phyloP scores from a whole-genome alignment of 2,888 invertebrate genomes.

The Syrphus vitripennis region DNA sequence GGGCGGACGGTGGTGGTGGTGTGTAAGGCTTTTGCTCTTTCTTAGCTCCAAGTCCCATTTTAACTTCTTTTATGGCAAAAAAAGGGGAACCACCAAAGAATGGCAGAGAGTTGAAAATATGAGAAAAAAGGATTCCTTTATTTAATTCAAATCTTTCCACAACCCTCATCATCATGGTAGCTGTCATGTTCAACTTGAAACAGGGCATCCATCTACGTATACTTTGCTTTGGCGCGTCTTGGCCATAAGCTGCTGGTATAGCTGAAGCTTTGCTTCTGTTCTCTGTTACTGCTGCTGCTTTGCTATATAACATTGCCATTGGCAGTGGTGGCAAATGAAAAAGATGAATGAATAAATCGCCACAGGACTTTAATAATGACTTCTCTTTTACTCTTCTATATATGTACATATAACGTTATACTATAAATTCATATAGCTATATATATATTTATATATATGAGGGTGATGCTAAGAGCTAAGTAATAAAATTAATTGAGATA shows the following conservation, averaged over 20 bases:
- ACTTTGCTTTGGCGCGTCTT: slow-evolving; percentile 35
- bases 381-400: slow-evolving; percentile 25
- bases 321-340: slow-evolving; percentile 21
- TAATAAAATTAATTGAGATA: slow-evolving; percentile 72
- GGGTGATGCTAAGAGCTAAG: slow-evolving; percentile 66
- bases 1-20: too few species aligned
- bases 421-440: neutral
- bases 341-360: slow-evolving; percentile 67
- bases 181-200: slow-evolving; percentile 70
- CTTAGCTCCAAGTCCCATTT: neutral
- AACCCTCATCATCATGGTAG: slow-evolving; percentile 68
- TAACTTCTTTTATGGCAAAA: neutral
- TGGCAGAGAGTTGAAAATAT: neutral
- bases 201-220: slow-evolving; percentile 58
- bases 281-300: neutral
- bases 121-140: slow-evolving; percentile 49
- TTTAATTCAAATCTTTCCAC: slow-evolving; percentile 67
- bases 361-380: slow-evolving; percentile 71
- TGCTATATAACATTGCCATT: neutral
- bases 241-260: slow-evolving; percentile 20
- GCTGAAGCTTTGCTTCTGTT: neutral
- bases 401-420: too few species aligned
- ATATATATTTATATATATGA: neutral
- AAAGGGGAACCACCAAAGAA: neutral
- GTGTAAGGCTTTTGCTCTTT: too few species aligned